Base-by-base conservation (phyloP, 2,797 vertebrate genomes). In the Allenopithecus nigroviridis region DNA sequence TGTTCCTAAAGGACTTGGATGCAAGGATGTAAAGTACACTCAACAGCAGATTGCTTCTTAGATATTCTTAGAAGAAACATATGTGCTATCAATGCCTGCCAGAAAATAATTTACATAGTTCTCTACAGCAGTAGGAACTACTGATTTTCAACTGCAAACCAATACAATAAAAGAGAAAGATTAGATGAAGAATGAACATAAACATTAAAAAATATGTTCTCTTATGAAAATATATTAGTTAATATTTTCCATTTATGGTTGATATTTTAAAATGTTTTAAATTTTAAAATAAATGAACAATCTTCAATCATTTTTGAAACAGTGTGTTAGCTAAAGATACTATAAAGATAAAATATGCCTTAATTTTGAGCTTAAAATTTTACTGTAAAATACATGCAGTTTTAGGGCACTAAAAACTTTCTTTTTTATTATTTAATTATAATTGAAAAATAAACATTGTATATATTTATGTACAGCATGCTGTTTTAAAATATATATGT, bases 21-120 rank as follows among this genome's bases (percentile, higher is more conserved):
- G n/a, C 21, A 97, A 89, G 50, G 76, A 96, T 97, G 97, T 95
- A 98, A 97, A 97, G 26, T 94, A 88, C 48, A 96, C 95, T 98
- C 97, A 97, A 97, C 97, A 98, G 96, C 98, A 98, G 97, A 98
- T 98, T 98, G 94, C 97, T 98, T 97, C 94, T 98, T 98, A 98
- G 97, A 98, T 98, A 98, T 98, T 98, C 98, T 98, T 98, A 98
- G 98, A 96, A 97, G 93, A 97, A 98, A 46, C 98, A 98, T 98
- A 98, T 98, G 98, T 97, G 91, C 76, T 92, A 81, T 57, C 94
- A 94, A 96, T 70, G 75, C 94, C 90, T 98, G 98, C 96, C 98
- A 98, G 94, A 84, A 98, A 98, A 98, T 97, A 94, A 98, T 97
- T 98, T 98, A 94, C 72, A 89, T 96, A 93, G 95, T 98, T 84